phyloP scores from a whole-genome alignment of 2,797 vertebrate genomes.

The Malurus leucopterus region DNA sequence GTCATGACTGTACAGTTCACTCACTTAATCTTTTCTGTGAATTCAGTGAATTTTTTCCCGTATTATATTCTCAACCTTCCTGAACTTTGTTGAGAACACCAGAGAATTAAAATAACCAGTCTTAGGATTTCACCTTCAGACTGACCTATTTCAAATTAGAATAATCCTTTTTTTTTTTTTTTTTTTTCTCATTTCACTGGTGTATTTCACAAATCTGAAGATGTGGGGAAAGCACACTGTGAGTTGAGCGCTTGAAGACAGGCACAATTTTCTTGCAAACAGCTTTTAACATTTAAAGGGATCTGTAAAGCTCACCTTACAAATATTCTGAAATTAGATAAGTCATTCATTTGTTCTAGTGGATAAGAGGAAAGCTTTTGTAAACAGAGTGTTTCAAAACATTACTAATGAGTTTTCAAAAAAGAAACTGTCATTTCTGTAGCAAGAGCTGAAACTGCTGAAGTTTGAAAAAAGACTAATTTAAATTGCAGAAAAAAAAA shows the following conservation, averaged over 20 bases:
- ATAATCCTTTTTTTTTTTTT: not conserved
- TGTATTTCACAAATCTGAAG: not conserved
- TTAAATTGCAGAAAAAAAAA: slow-evolving; percentile 15
- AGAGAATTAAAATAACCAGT: slow-evolving; percentile 11
- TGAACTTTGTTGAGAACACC: slow-evolving; percentile 15
- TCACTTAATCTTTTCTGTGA: slow-evolving; percentile 43
- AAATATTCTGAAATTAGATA: not conserved
- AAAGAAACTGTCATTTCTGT: not conserved
- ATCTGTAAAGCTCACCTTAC: not conserved
- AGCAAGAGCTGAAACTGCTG: not conserved
- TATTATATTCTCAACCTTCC: slow-evolving; percentile 10
- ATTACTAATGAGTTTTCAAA: slow-evolving; percentile 10
- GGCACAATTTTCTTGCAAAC: not conserved
- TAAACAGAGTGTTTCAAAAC: slow-evolving; percentile 20
- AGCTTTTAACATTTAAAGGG: slow-evolving; percentile 15
- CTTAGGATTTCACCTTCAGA: not conserved
- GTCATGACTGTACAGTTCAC: not conserved
- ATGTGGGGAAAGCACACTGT: not conserved
- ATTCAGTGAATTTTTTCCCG: not conserved
- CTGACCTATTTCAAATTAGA: not conserved
- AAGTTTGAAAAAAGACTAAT: not conserved
- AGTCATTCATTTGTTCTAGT: slow-evolving; percentile 27
- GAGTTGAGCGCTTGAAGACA: not conserved
- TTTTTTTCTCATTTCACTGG: not conserved
- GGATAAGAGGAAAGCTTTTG: slow-evolving; percentile 4